phyloP scores from a whole-genome alignment of 2,113 vertebrate species.

The Ochotona curzoniae region DNA sequence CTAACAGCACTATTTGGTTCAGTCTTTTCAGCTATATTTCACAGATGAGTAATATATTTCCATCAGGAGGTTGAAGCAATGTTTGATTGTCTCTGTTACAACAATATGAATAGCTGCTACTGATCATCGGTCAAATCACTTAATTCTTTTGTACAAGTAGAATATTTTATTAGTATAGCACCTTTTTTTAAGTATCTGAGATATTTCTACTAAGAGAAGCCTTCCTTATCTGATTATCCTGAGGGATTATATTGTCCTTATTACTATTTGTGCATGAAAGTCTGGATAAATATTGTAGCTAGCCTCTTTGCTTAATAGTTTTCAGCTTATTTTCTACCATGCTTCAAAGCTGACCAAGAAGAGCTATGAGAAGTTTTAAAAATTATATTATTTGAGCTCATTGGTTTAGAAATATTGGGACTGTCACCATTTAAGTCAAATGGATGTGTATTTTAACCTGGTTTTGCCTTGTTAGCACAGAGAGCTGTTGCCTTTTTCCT shows the following conservation, averaged over 20 bases:
- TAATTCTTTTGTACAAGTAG: constrained; percentile 25
- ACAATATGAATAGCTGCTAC: constrained; percentile 37
- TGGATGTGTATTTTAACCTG: neutral
- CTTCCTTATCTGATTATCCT: constrained; percentile 48
- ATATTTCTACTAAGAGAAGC: constrained; percentile 56
- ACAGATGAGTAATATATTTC: neutral
- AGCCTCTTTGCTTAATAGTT: neutral
- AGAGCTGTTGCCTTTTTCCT: neutral
- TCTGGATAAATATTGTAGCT: neutral
- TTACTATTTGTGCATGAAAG: constrained; percentile 55
- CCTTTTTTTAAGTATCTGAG: constrained; percentile 33
- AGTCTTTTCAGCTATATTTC: neutral
- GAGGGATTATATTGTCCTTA: constrained; percentile 30
- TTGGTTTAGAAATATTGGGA: neutral
- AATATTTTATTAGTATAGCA: constrained; percentile 50
- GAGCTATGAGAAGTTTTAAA: neutral
- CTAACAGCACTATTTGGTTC: neutral
- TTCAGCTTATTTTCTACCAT: constrained; percentile 8
- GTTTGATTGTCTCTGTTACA: neutral
- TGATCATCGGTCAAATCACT: constrained; percentile 30
- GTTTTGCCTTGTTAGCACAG: neutral
- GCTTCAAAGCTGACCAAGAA: neutral
- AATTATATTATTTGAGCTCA: neutral
- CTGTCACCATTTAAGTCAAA: neutral
- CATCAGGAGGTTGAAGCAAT: constrained; percentile 10